Conservation (phyloP, 1,140 invertebrate species). For the Forficula auricularia region DNA sequence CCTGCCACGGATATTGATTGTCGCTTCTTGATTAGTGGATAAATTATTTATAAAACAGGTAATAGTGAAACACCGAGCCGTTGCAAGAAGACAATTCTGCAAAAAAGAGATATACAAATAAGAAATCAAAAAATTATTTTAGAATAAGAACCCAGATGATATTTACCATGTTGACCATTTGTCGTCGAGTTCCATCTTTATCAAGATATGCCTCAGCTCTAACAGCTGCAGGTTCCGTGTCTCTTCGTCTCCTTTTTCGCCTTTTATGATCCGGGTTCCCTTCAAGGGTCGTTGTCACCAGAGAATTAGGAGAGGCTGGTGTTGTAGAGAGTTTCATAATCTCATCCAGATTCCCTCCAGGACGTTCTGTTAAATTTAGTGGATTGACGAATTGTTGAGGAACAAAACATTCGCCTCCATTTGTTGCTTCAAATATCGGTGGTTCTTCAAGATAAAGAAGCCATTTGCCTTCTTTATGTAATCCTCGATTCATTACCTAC, state of each 20-base stretch:
- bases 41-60: conserved; percentile 61
- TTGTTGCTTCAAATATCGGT: conserved; percentile 45
- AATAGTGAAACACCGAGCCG: conserved; percentile 74
- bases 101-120: conserved; percentile 21
- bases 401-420: conserved; percentile 42
- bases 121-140: no score
- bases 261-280: not conserved
- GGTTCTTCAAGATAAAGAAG: conserved; percentile 69
- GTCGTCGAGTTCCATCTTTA: conserved; percentile 46
- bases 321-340: conserved; percentile 16
- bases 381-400: conserved; percentile 44
- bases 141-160: no score
- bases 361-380: conserved; percentile 37
- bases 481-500: no score
- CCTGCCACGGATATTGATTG: conserved; percentile 59
- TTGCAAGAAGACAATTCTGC: conserved; percentile 58
- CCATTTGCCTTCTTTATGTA: conserved; percentile 55
- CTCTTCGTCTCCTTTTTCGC: conserved; percentile 29
- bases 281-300: conserved; percentile 6
- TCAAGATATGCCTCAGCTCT: conserved; percentile 49
- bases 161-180: conserved; percentile 58
- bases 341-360: conserved; percentile 13
- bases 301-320: conserved; percentile 22
- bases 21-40: conserved; percentile 48
- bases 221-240: conserved; percentile 53